These are phyloP conservation scores for Lamellibrachia columna DNA, from an alignment of 2,888 invertebrate species.

Conservation along the genomic window DNA sequence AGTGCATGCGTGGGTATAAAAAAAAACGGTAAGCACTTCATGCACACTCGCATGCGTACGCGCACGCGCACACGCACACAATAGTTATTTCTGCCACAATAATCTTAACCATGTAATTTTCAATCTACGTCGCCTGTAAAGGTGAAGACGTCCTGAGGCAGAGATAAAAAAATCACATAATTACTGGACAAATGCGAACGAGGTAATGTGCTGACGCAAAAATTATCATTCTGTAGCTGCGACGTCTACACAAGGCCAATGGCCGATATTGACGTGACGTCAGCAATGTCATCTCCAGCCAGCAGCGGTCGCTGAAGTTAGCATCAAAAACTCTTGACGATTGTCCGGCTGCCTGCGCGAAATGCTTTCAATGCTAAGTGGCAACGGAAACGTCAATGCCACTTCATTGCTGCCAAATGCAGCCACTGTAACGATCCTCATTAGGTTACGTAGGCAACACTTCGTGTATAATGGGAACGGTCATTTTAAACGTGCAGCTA, in stretches of 20 bases:
- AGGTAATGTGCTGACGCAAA: too few relatives aligned
- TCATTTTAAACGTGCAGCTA: neutral
- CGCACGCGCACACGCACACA: too few relatives aligned
- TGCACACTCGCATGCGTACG: too few relatives aligned
- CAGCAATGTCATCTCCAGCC: neutral
- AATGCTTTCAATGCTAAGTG: conserved; percentile 3
- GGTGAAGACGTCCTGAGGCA: too few relatives aligned
- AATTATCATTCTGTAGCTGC: too few relatives aligned
- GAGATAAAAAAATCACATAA: too few relatives aligned
- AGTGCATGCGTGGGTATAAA: too few relatives aligned
- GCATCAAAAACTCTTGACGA: neutral
- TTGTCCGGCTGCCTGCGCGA: neutral
- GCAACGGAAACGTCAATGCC: conserved; percentile 10
- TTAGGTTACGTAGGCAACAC: neutral
- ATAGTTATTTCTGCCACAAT: too few relatives aligned
- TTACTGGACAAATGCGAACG: too few relatives aligned
- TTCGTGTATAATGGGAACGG: neutral
- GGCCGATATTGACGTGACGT: neutral
- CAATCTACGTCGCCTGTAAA: too few relatives aligned
- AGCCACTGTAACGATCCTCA: neutral
- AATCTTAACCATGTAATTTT: too few relatives aligned
- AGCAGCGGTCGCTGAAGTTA: neutral
- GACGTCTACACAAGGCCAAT: neutral
- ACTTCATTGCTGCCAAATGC: neutral
- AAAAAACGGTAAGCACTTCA: too few relatives aligned